Evolutionary conservation across 2,888 invertebrate genomes (phyloP).

Genomic region (Plemyria rubiginata): DNA sequence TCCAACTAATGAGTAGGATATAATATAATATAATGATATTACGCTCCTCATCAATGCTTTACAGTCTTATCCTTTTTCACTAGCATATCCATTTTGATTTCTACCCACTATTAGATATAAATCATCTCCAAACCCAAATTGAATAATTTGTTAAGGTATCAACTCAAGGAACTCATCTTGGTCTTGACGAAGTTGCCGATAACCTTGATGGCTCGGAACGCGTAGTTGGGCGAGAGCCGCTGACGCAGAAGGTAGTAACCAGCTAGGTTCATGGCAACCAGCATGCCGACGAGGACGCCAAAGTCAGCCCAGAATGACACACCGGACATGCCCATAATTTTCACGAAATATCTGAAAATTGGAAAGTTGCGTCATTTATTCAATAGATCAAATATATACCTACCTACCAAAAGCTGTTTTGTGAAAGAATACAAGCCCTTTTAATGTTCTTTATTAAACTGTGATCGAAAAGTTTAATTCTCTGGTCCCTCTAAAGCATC

Average conservation of each 20-base stretch:
- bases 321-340: conserved; percentile 90
- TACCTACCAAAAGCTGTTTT: too few species aligned
- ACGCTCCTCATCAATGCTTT: conserved; percentile 10
- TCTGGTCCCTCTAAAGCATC: too few species aligned
- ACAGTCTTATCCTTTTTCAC: conserved; percentile 26
- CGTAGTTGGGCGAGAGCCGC: conserved; percentile 88
- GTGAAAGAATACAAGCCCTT: too few species aligned
- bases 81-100: not conserved
- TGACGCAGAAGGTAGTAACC: conserved; percentile 90
- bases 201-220: conserved; percentile 89
- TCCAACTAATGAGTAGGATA: too few species aligned
- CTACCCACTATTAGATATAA: not conserved
- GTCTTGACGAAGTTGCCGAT: conserved; percentile 88
- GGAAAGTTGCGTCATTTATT: conserved; percentile 11
- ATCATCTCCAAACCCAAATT: not conserved
- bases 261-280: conserved; percentile 86
- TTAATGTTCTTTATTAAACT: too few species aligned
- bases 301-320: conserved; percentile 89
- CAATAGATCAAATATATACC: not conserved
- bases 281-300: conserved; percentile 84
- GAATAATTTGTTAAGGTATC: conserved; percentile 1
- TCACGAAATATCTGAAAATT: conserved; percentile 87
- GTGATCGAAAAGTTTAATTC: too few species aligned
- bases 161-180: conserved; percentile 75
- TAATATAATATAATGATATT: too few species aligned